These are phyloP conservation scores for Samia ricini DNA, from an alignment of 1,140 invertebrate genomes.

Conservation along the genomic window DNA sequence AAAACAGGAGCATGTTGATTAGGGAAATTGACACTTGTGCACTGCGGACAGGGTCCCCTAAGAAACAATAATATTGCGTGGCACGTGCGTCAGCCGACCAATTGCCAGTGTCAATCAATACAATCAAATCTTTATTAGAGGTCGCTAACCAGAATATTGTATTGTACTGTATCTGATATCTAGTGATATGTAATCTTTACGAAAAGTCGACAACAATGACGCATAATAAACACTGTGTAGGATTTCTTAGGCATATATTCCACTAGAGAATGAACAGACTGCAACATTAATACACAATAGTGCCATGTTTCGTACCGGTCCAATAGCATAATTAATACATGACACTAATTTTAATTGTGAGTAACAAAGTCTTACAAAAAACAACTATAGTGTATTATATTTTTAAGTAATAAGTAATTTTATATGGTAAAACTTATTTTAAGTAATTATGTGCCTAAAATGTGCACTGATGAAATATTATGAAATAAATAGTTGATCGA, in stretches of 20 bases:
- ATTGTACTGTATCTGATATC: neutral
- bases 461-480: too few relatives aligned
- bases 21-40: neutral
- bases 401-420: too few relatives aligned
- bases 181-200: neutral
- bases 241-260: neutral
- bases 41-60: neutral
- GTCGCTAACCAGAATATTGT: neutral
- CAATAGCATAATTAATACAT: neutral
- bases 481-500: too few relatives aligned
- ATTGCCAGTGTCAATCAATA: constrained; percentile 12
- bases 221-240: neutral
- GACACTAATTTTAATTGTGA: neutral
- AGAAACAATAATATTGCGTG: constrained; percentile 14
- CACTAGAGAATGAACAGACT: neutral
- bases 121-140: constrained; percentile 9
- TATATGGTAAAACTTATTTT: too few relatives aligned
- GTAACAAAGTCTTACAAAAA: neutral
- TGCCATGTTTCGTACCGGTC: too few relatives aligned
- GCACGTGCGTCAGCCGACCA: constrained; percentile 5
- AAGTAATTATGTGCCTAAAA: too few relatives aligned
- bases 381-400: too few relatives aligned
- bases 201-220: neutral
- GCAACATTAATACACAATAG: too few relatives aligned
- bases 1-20: neutral